Percentiles rank a stretch among this genome's conserved stretches.
phyloP scores from a whole-genome alignment of 1,140 invertebrate species.

The Lordiphosa collinella region DNA sequence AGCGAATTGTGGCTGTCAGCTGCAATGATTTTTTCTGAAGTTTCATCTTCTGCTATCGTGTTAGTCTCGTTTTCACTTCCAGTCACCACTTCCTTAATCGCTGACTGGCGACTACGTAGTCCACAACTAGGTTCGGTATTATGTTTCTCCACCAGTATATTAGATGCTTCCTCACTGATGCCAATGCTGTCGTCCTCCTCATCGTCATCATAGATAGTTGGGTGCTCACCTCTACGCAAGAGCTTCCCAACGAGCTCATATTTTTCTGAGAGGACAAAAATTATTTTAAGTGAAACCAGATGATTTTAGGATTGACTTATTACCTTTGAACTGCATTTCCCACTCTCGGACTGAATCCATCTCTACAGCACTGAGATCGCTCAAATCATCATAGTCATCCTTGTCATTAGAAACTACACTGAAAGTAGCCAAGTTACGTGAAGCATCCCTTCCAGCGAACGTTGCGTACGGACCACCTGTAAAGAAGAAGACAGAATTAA shows the following conservation, averaged over 20 bases:
- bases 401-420: constrained; percentile 89
- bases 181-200: constrained; percentile 79
- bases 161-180: constrained; percentile 15
- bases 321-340: constrained; percentile 96
- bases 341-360: constrained; percentile 95
- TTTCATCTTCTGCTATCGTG: neutral
- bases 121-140: neutral
- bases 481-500: neutral
- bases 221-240: constrained; percentile 94
- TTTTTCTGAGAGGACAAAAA: constrained; percentile 82
- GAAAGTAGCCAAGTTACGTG: constrained; percentile 95
- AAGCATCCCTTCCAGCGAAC: constrained; percentile 97
- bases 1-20: constrained; percentile 2
- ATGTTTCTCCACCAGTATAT: neutral
- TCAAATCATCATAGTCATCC: constrained; percentile 96
- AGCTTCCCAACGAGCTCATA: constrained; percentile 96
- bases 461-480: constrained; percentile 92
- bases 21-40: neutral
- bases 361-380: constrained; percentile 92
- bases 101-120: constrained; percentile 5
- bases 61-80: neutral
- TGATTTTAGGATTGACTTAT: too few relatives aligned
- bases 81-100: constrained; percentile 9
- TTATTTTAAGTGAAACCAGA: neutral
- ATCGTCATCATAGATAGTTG: constrained; percentile 95